Base-by-base conservation (phyloP, 2,797 vertebrate species). In the Melopsittacus undulatus region DNA sequence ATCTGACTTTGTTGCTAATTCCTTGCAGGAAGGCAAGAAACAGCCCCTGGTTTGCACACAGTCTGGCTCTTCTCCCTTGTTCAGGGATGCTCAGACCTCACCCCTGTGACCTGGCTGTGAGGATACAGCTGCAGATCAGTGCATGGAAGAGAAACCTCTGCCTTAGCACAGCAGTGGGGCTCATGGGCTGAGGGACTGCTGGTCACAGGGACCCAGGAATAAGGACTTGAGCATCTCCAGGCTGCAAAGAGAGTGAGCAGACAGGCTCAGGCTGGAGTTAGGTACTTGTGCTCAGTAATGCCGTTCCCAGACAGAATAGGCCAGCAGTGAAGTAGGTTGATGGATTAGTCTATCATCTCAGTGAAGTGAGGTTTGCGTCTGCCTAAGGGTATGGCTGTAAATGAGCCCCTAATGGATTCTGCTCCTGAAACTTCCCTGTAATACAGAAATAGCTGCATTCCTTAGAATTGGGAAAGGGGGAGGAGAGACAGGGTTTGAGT, bases 351-450 rank as follows among this genome's bases (percentile, higher is more conserved):
- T 92, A 94, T 94, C 95, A 90, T 92, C 89, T 96, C 91, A 16
- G 74, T 30, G 67, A 57, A 75, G 91, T 9, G 19, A 94, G 94
- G 74, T 70, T 90, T 94, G 90, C 1, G 4, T 70, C 92, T 85
- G 95, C 96, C 94, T 93, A 24, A 90, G 95, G 95, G 87, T 91
- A 95, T 1, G 34, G 92, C 92, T 92, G 92, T 81, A 96, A 96
- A 96, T 94, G 95, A 96, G 87, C 80, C 94, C 94, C 95, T 96
- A 94, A 95, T 96, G 95, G 92, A 92, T 97, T 94, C 91, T 87
- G 83, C 82, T 95, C 76, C 91, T 94, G 79, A 95, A 94, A 74
- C 94, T 74, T 82, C 80, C 80, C 57, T 79, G 94, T 96, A 73
- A 83, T 56, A 79, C 92, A 90, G 89, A 95, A 95, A 96, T 81